phyloP scores from a whole-genome alignment of 2,797 vertebrate genomes.

The Gallinago stenura region DNA sequence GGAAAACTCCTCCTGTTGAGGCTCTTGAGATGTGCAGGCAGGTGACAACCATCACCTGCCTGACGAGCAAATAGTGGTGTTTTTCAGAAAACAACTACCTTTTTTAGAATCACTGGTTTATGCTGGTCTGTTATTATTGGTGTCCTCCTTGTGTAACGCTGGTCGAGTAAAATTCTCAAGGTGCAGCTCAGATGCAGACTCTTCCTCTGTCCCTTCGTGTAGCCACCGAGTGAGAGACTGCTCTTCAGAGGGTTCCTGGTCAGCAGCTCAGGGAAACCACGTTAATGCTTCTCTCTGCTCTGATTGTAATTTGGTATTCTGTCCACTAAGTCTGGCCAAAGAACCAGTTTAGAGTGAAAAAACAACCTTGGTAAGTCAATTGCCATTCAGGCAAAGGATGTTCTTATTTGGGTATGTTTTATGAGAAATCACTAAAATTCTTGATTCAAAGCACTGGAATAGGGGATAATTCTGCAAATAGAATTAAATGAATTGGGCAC shows the following conservation, averaged over 20 bases:
- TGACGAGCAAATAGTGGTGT: accelerated
- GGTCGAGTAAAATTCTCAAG: not conserved
- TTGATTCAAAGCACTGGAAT: accelerated
- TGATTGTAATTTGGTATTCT: not conserved
- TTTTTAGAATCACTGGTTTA: not conserved
- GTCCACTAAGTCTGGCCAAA: not conserved
- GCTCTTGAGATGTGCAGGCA: not conserved
- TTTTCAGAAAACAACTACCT: not conserved
- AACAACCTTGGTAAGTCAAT: not conserved
- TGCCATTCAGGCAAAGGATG: not conserved
- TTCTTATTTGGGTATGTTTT: not conserved
- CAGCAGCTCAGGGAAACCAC: not conserved
- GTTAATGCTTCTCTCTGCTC: not conserved
- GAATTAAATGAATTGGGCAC: accelerated
- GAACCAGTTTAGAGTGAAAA: not conserved
- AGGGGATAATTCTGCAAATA: not conserved
- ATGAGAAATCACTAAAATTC: not conserved
- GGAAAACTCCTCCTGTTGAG: not conserved
- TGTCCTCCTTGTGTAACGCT: accelerated
- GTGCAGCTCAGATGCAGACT: not conserved
- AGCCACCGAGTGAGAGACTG: not conserved
- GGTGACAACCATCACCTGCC: accelerated
- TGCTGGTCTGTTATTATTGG: not conserved
- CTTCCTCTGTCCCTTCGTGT: not conserved
- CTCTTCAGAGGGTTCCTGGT: not conserved